Percentiles rank a stretch among this genome's conserved stretches.
These are phyloP conservation scores for Hirudo medicinalis DNA, from an alignment of 1,140 invertebrate genomes.

Conservation along the genomic window DNA sequence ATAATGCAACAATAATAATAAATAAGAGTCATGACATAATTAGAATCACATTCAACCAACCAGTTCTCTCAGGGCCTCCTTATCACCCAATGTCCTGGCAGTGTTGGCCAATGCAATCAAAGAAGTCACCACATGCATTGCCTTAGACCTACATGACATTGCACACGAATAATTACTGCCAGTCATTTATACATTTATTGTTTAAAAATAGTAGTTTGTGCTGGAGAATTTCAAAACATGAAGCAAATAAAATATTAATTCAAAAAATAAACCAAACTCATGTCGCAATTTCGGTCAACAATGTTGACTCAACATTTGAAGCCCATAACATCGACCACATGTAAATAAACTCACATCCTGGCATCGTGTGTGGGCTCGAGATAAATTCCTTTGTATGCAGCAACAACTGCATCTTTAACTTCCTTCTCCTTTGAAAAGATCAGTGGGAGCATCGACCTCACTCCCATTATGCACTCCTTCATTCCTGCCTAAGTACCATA, in stretches of 20 bases:
- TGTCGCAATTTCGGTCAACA: not conserved
- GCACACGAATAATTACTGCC: too few species aligned
- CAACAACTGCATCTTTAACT: conserved; percentile 51
- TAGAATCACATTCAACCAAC: not conserved
- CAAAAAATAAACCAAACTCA: too few species aligned
- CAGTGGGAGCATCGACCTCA: conserved; percentile 54
- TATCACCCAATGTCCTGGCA: not conserved
- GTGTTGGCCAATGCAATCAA: conserved; percentile 6
- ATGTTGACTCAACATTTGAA: not conserved
- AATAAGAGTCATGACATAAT: not conserved
- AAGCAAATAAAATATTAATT: too few species aligned
- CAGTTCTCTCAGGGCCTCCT: not conserved
- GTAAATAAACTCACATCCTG: not conserved
- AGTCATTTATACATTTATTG: too few species aligned
- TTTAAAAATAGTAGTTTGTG: too few species aligned
- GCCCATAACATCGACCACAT: too few species aligned
- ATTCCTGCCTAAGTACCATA: not conserved
- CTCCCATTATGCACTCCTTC: not conserved
- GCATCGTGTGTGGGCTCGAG: conserved; percentile 29
- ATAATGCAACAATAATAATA: not conserved
- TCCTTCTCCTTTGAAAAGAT: conserved; percentile 56
- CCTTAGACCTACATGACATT: not conserved
- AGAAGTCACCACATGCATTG: not conserved
- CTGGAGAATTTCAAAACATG: not conserved
- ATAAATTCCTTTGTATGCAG: conserved; percentile 54